Percentiles rank a stretch among this genome's conserved stretches.
Evolutionary conservation across 2,888 invertebrate species (phyloP).

Genomic region (Mycalesis mineus): DNA sequence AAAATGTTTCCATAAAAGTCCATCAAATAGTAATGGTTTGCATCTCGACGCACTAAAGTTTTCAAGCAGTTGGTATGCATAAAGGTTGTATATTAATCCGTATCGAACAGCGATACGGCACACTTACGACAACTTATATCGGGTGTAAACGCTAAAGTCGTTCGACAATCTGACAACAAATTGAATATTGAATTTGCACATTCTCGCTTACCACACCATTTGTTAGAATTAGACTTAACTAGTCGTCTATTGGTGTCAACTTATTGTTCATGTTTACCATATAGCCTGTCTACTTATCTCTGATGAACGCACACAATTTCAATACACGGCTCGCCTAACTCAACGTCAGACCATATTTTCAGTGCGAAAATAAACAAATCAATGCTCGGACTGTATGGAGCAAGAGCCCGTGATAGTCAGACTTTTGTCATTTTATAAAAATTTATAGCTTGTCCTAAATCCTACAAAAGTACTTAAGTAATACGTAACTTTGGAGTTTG

Average conservation of each 20-base stretch:
- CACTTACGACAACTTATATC: not conserved
- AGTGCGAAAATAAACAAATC: conserved; percentile 67
- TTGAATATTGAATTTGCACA: conserved; percentile 29
- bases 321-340: conserved; percentile 38
- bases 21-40: too few relatives aligned
- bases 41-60: not conserved
- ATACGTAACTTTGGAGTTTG: too few relatives aligned
- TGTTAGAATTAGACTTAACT: conserved; percentile 39
- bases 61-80: not conserved
- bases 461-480: too few relatives aligned
- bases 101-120: not conserved
- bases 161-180: conserved; percentile 26
- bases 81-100: not conserved
- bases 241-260: conserved; percentile 42
- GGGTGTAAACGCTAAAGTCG: conserved; percentile 16
- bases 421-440: too few relatives aligned
- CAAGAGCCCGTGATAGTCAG: too few relatives aligned
- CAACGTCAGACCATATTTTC: conserved; percentile 56
- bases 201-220: conserved; percentile 30
- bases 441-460: too few relatives aligned
- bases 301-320: conserved; percentile 46
- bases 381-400: conserved; percentile 42
- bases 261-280: conserved; percentile 42
- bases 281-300: conserved; percentile 49
- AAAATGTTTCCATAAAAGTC: too few relatives aligned